phyloP scores from a whole-genome alignment of 2,888 invertebrate genomes.

The Aspidiotus rigidus region DNA sequence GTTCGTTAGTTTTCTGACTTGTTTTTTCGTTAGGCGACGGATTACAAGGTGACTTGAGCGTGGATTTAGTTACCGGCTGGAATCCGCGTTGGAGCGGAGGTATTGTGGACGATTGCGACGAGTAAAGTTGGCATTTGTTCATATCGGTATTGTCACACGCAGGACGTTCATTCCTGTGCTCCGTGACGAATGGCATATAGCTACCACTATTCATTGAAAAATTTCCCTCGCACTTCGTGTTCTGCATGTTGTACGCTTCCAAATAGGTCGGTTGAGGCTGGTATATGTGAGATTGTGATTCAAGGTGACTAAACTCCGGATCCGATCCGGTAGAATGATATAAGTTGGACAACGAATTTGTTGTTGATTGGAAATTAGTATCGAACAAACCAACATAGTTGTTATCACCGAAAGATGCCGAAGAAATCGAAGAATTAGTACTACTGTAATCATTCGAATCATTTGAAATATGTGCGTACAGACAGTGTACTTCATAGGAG shows the following conservation, averaged over 20 bases:
- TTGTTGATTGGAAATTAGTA: background rate
- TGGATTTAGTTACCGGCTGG: conserved; percentile 50
- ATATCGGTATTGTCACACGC: too few relatives aligned
- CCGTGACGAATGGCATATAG: too few relatives aligned
- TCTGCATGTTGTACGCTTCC: conserved; percentile 8
- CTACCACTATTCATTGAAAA: too few relatives aligned
- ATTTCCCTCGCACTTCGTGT: background rate
- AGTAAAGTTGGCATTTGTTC: background rate
- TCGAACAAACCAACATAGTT: too few relatives aligned
- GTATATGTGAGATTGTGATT: background rate
- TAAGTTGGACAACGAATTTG: background rate
- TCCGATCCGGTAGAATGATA: too few relatives aligned
- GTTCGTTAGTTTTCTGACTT: conserved; percentile 26
- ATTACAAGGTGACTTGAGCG: conserved; percentile 72
- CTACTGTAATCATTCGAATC: too few relatives aligned
- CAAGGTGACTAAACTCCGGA: background rate
- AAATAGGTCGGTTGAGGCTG: background rate
- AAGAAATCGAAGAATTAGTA: too few relatives aligned
- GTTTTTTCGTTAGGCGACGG: conserved; percentile 45
- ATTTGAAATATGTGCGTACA: conserved; percentile 19
- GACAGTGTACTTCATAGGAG: conserved; percentile 27
- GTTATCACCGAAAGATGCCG: background rate
- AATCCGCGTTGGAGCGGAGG: conserved; percentile 41
- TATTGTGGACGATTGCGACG: conserved; percentile 34
- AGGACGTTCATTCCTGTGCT: too few relatives aligned